Evolutionary conservation across 2,113 vertebrate species (phyloP).

Genomic region (Cavia aperea): DNA sequence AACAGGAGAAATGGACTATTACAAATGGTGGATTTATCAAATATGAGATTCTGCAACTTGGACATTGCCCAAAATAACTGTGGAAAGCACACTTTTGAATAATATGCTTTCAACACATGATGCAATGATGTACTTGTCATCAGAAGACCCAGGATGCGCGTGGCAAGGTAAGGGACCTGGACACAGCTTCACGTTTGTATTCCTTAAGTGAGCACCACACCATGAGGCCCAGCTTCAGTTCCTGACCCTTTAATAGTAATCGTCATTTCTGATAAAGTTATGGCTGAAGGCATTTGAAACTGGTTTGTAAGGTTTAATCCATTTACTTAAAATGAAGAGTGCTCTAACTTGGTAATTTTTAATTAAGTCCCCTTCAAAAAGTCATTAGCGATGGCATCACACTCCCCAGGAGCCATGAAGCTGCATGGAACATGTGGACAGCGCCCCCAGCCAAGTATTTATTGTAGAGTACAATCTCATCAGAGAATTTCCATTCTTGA

Average conservation of each 20-base stretch:
- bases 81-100: background rate
- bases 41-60: background rate
- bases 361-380: background rate
- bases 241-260: background rate
- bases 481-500: background rate
- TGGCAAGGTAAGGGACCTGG: background rate
- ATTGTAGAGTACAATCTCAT: background rate
- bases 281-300: background rate
- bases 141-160: background rate
- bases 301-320: background rate
- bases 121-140: background rate
- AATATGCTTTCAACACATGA: background rate
- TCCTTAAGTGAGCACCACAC: background rate
- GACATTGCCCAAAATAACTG: background rate
- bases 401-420: no score
- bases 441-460: background rate
- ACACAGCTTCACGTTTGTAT: background rate
- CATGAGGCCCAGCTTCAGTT: background rate
- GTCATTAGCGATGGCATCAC: background rate
- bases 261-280: background rate
- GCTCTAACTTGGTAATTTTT: background rate
- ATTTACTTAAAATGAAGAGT: background rate
- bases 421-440: fast-evolving
- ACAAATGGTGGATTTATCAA: background rate
- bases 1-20: background rate